Evolutionary conservation across 2,888 invertebrate species (phyloP).

Genomic region (Nomada lathburiana): DNA sequence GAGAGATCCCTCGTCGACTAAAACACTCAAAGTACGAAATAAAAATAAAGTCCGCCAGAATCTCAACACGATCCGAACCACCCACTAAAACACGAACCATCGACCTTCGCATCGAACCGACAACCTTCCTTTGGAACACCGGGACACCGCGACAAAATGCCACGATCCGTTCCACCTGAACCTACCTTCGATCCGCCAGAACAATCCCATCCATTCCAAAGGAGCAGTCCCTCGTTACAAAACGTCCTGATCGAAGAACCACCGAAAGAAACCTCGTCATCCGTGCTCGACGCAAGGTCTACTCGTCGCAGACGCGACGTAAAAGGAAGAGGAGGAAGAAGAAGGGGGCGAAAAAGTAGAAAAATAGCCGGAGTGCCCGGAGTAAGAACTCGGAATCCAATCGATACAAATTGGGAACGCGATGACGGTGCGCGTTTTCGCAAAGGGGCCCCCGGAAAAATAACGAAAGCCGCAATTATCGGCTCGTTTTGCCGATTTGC

Average conservation of each 20-base stretch:
- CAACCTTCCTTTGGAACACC: too few species aligned
- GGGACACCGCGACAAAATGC: slow-evolving; percentile 16
- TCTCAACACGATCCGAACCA: too few species aligned
- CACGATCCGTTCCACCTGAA: slow-evolving; percentile 19
- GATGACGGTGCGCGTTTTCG: slow-evolving; percentile 78
- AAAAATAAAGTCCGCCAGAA: neutral
- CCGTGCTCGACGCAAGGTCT: too few species aligned
- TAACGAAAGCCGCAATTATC: slow-evolving; percentile 79
- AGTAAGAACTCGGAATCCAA: slow-evolving; percentile 69
- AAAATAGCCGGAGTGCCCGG: slow-evolving; percentile 29
- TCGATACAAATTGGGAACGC: slow-evolving; percentile 80
- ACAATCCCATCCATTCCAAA: neutral
- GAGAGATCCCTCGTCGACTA: too few species aligned
- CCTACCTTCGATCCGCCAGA: neutral
- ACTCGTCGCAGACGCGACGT: neutral
- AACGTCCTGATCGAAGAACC: neutral
- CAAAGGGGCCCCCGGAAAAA: slow-evolving; percentile 64
- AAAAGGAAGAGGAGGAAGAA: slow-evolving; percentile 4
- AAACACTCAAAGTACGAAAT: neutral
- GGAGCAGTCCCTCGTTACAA: slow-evolving; percentile 15
- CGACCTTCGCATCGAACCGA: too few species aligned
- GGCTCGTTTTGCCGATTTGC: slow-evolving; percentile 76
- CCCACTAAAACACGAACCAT: neutral
- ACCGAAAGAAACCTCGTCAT: too few species aligned
- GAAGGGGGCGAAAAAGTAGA: neutral